phyloP scores from a whole-genome alignment of 2,113 vertebrate genomes.

The Penelope pileata region DNA sequence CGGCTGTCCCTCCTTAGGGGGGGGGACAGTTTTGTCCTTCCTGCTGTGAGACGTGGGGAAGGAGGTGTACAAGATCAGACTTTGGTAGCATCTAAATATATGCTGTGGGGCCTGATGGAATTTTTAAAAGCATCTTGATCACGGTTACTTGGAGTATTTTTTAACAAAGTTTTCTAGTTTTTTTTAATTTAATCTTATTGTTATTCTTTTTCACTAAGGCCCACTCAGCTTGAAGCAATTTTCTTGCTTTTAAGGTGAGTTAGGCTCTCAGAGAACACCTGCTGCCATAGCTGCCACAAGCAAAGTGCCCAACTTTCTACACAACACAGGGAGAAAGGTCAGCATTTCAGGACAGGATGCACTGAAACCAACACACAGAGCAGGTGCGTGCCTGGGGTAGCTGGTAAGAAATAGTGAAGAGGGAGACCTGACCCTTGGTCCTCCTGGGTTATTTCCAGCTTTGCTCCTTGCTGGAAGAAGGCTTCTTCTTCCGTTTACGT shows the following conservation, averaged over 20 bases:
- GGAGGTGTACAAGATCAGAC: too few relatives aligned
- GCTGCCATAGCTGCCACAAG: too few relatives aligned
- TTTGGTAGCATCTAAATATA: background rate
- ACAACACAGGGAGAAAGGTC: background rate
- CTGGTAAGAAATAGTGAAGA: background rate
- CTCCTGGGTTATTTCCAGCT: background rate
- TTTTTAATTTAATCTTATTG: background rate
- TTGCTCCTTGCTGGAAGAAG: background rate
- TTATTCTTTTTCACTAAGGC: background rate
- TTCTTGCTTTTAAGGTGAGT: background rate
- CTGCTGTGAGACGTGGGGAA: too few relatives aligned
- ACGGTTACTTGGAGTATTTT: background rate
- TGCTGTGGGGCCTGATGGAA: too few relatives aligned
- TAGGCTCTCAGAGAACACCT: fast-evolving
- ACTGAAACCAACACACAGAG: too few relatives aligned
- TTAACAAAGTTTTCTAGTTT: background rate
- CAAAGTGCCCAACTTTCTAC: background rate
- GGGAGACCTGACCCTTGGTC: background rate
- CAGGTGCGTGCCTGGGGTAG: background rate
- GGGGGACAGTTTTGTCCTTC: background rate
- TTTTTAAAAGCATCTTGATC: background rate
- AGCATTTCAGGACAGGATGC: background rate
- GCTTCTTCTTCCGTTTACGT: background rate
- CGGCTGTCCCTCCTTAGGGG: too few relatives aligned
- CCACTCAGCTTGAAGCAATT: background rate